These are phyloP conservation scores for Euthynnus affinis DNA, from an alignment of 2,797 vertebrate species.

Conservation along the genomic window DNA sequence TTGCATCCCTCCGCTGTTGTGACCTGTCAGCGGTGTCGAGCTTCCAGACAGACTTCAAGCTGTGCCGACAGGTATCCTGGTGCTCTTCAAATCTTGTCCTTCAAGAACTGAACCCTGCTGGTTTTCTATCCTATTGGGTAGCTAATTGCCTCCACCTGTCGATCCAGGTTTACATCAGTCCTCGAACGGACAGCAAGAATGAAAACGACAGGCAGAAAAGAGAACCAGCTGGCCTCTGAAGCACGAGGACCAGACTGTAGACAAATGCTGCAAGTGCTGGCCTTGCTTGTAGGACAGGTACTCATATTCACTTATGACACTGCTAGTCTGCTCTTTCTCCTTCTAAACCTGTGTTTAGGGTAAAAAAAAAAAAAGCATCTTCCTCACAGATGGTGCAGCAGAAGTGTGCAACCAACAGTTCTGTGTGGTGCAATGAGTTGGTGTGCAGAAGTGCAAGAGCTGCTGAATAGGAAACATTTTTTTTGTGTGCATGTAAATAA, in stretches of 20 bases:
- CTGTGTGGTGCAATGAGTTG: background rate
- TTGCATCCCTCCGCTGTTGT: background rate
- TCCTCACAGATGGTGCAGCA: background rate
- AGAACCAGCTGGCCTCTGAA: background rate
- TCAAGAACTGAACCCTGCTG: background rate
- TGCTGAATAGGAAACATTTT: background rate
- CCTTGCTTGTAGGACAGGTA: background rate
- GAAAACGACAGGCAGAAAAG: background rate
- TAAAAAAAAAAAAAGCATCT: background rate
- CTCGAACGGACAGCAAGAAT: background rate
- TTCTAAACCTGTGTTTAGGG: background rate
- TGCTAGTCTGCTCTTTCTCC: background rate
- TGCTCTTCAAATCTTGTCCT: constrained; percentile 13
- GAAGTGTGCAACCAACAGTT: background rate
- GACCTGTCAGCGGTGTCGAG: constrained; percentile 5
- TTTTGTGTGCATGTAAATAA: background rate
- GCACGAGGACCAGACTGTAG: background rate
- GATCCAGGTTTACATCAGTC: background rate
- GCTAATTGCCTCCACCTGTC: constrained; percentile 14
- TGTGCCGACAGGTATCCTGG: background rate
- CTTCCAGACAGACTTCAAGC: constrained; percentile 18
- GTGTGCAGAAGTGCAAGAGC: background rate
- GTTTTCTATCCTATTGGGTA: background rate
- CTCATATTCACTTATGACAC: background rate
- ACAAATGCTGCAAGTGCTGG: no score